phyloP scores from a whole-genome alignment of 2,888 invertebrate genomes.

The Mesochorus sp. region DNA sequence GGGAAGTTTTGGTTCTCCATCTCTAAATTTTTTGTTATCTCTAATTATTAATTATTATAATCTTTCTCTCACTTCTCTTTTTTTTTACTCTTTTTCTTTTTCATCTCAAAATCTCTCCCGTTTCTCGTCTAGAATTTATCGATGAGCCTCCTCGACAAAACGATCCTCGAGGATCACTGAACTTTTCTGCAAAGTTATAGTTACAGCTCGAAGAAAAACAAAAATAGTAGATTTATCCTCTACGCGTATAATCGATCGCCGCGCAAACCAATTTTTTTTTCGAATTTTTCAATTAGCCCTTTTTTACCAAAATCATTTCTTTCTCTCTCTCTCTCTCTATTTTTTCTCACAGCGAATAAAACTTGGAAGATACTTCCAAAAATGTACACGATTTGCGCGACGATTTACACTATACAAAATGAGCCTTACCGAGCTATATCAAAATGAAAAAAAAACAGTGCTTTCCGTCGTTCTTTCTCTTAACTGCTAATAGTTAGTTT shows the following conservation, averaged over 20 bases:
- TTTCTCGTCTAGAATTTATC: constrained; percentile 23
- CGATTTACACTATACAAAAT: constrained; percentile 54
- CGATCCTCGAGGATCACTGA: constrained; percentile 26
- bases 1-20: constrained; percentile 51
- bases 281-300: background rate
- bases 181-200: constrained; percentile 48
- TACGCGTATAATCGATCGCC: too few species aligned
- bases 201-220: too few species aligned
- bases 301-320: background rate
- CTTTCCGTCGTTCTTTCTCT: constrained; percentile 33
- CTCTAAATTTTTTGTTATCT: constrained; percentile 36
- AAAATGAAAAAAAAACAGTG: constrained; percentile 61
- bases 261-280: background rate
- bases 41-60: constrained; percentile 51
- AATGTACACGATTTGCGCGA: constrained; percentile 45
- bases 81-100: constrained; percentile 14
- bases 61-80: constrained; percentile 42
- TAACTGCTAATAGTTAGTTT: constrained; percentile 57
- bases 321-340: too few species aligned
- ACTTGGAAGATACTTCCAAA: constrained; percentile 13
- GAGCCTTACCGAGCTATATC: constrained; percentile 62
- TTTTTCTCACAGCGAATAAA: too few species aligned
- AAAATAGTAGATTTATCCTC: too few species aligned
- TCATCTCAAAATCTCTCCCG: constrained; percentile 37
- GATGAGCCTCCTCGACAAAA: too few species aligned